These are phyloP conservation scores for Nomada ruficornis DNA, from an alignment of 2,888 invertebrate genomes.

Conservation along the genomic window DNA sequence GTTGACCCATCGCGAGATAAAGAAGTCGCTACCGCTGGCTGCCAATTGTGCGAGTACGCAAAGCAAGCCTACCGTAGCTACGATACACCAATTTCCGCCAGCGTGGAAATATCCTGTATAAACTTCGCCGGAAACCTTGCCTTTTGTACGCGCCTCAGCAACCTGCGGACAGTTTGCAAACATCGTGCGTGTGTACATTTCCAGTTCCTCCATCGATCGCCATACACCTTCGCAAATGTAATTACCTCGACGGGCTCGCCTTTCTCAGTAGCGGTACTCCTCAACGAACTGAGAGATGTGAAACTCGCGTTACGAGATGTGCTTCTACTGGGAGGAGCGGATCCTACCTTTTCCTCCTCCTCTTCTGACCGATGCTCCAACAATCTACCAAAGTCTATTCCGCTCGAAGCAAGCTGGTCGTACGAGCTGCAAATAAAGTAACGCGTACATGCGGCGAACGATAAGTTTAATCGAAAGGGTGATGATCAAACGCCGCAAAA, in stretches of 20 bases:
- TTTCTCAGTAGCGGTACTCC: slow-evolving; percentile 73
- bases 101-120: slow-evolving; percentile 90
- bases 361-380: slow-evolving; percentile 84
- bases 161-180: slow-evolving; percentile 60
- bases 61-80: slow-evolving; percentile 87
- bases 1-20: slow-evolving; percentile 90
- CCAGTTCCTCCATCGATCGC: no score
- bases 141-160: slow-evolving; percentile 84
- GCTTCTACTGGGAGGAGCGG: slow-evolving; percentile 73
- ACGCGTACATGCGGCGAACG: not conserved
- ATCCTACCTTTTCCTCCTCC: slow-evolving; percentile 76
- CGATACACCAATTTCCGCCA: slow-evolving; percentile 88
- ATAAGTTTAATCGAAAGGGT: not conserved
- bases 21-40: slow-evolving; percentile 92
- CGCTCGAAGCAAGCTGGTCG: slow-evolving; percentile 89
- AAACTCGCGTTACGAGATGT: slow-evolving; percentile 81
- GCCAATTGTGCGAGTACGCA: slow-evolving; percentile 89
- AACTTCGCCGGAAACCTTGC: slow-evolving; percentile 87
- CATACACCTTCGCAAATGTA: not conserved
- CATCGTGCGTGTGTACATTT: not conserved
- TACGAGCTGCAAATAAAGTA: slow-evolving; percentile 85
- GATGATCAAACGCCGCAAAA: no score
- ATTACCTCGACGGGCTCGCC: slow-evolving; percentile 76
- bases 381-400: slow-evolving; percentile 91
- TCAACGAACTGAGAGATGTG: slow-evolving; percentile 78